These are phyloP conservation scores for Lepeophtheirus nordmannii DNA, from an alignment of 2,888 invertebrate genomes.

Conservation along the genomic window DNA sequence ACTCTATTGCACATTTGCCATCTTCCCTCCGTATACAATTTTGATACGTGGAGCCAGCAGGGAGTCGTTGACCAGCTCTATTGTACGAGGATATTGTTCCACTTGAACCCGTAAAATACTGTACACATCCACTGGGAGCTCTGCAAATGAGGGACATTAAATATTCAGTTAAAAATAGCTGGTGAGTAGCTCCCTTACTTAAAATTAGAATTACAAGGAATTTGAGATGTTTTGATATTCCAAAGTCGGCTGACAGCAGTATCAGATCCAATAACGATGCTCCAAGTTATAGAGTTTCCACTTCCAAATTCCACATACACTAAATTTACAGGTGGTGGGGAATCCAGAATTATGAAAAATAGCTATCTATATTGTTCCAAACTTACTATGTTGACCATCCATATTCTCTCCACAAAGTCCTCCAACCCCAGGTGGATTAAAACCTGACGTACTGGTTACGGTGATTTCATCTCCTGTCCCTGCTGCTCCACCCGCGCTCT, in stretches of 20 bases:
- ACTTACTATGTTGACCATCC: background rate
- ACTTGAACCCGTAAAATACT: background rate
- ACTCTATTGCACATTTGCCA: background rate
- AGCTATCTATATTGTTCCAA: background rate
- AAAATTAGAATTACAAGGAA: background rate
- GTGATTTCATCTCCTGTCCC: background rate
- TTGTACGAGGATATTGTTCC: background rate
- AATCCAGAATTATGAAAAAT: no score
- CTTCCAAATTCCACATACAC: background rate
- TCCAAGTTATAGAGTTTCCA: background rate
- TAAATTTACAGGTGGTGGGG: no score
- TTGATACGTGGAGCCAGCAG: background rate
- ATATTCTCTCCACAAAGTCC: background rate
- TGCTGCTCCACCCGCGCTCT: background rate
- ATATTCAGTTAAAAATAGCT: background rate
- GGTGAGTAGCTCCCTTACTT: background rate
- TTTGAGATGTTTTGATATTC: background rate
- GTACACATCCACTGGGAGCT: background rate
- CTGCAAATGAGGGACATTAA: background rate
- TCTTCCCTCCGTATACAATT: slow-evolving; percentile 1
- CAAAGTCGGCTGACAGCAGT: background rate
- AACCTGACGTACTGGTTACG: background rate
- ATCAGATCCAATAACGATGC: background rate
- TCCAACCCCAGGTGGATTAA: background rate
- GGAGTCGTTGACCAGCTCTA: background rate